Base-by-base conservation (phyloP, 2,797 vertebrate genomes). In the Crenuchus spilurus region DNA sequence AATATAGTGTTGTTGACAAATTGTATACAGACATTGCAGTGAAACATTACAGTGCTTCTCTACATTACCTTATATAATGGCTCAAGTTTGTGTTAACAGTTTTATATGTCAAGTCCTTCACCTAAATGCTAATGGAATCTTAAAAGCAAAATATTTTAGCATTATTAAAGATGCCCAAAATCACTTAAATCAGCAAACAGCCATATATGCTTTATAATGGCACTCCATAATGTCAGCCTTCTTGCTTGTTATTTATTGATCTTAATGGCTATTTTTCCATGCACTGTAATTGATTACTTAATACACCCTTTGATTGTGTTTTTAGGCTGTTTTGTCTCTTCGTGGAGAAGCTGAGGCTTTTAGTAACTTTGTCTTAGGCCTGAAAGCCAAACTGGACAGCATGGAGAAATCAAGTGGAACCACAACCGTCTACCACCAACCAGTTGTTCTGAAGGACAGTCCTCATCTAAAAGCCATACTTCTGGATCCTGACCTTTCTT, bases 301-400 rank as follows among this genome's bases (percentile, higher is more conserved):
- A n/a, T n/a, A n/a, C n/a, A n/a, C 5, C 51, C 28, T 31, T 3
- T 48, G 10, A 77, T 3, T 67, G 37, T 54, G 13, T 49, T 28
- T n/a, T 28, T 44, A 85, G 83, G 75, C 78, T 52, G 0, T 76
- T 46, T 55, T 85, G n/a, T 77, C 81, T 31, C 37, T 87, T 0
- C 2, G 11, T 11, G 80, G 72, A 3, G 48, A 78, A 7, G 64
- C 66, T 7, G 69, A 76, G 31, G 18, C 22, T 33, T 78, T 84
- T 63, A 69, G 77, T 22, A n/a, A n/a, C 41, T 84, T 84, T 52
- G 41, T 84, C 30, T 78, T 54, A 5, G 37, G 67, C 42, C 51
- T 84, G 18, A 82, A 75, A 61, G 57, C 63, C 35, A 85, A 84
- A 67, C 68, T 85, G 6, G 33, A 14, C 16, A 48, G 16, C 18